Base-by-base conservation (phyloP, 64 coral and sea anemone genomes). In the Stichodactyla mertensii region DNA sequence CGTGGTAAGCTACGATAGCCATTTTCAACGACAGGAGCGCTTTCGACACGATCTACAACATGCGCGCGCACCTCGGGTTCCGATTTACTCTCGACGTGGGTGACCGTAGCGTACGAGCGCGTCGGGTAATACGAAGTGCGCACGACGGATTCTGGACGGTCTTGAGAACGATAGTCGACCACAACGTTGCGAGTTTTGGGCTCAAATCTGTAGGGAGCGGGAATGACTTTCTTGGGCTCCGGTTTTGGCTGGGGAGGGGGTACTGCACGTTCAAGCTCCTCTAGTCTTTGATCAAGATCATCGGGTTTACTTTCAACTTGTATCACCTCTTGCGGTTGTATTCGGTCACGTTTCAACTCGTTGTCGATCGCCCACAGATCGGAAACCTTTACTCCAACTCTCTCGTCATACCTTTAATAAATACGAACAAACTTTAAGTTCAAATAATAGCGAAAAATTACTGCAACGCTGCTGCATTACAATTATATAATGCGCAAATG, bases 301-400 rank as follows among this genome's bases (percentile, higher is more conserved):
- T 86, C 91, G 9, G 81, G 59, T 69, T 87, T 78, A 12, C 62
- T 93, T 31, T 86, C 69, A 11, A 86, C 91, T 20, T 84, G 51
- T 16, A 79, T 80, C 11, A 85, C 71, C 15, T 84, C 92, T 18
- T 93, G 85, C 55, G 94, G 79, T 60, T 91, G 85, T 64, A 92
- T 90, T 45, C 82, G 87, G 11, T 91, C 79, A 60, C 93, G 93
- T 16, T 59, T 67, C 5, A 89, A 87, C 57, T 97, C 94, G 24
- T 90, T 93, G 56, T 97, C 94, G 61, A 97, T 97, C 4, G 94
- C 84, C 91, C 91, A 97, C 15, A 97, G 88, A 7, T 97, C 86
- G 24, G 94, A 97, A 19, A 97, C 91, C 55, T 92, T 92, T 0
- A 92, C 93, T 85, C 97, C 97, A 66, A 92, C 90, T 59, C 90